Evolutionary conservation across 1,140 invertebrate genomes (phyloP), one percentile per base, ranked within the genome.

Genomic region (Saccostrea echinata): DNA sequence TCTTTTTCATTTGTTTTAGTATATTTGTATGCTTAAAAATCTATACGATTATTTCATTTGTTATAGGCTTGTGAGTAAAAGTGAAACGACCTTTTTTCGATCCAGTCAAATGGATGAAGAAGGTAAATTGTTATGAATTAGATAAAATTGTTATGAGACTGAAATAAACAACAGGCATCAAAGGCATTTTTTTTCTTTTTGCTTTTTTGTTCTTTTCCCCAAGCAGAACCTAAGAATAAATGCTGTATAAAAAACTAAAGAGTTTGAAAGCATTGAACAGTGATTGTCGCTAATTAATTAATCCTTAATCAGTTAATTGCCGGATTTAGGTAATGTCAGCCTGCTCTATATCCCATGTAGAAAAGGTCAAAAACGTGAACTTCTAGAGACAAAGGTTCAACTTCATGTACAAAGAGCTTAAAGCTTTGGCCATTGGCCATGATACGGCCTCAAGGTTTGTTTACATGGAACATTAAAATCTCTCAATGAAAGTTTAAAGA

Each of bases 141-240:
- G 43, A 43, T 43, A 64, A 64, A n/a, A 64, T 21, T 64, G 57
- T 21, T n/a, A 30, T 4, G 16, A 76, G 27, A 76, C 24, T 30
- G 68, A 30, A 76, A 76, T 76, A 76, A 76, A 76, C 27, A 76
- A 76, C 27, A 30, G 24, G 24, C 68, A 76, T 33, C 27, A 76
- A 33, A 27, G 12, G 33, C 2, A 13, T 76, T 33, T 76, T 13
- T 76, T 76, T 33, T 76, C 16, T 76, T 76, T 76, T 27, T 76
- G 24, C 3, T 33, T 76, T 21, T 61, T 21, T n/a, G n/a, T n/a
- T n/a, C 53, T 2, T 61, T 18, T 18, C 55, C 2, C 18, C 55
- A 21, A 18, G 18, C 16, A 16, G 6, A 61, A 61, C 18, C 16
- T n/a, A 61, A 61, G 4, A 0, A 1, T 6, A 61, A 21, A 21